These are phyloP conservation scores for Neomonachus schauinslandi DNA, from an alignment of 2,113 vertebrate genomes.

Conservation along the genomic window DNA sequence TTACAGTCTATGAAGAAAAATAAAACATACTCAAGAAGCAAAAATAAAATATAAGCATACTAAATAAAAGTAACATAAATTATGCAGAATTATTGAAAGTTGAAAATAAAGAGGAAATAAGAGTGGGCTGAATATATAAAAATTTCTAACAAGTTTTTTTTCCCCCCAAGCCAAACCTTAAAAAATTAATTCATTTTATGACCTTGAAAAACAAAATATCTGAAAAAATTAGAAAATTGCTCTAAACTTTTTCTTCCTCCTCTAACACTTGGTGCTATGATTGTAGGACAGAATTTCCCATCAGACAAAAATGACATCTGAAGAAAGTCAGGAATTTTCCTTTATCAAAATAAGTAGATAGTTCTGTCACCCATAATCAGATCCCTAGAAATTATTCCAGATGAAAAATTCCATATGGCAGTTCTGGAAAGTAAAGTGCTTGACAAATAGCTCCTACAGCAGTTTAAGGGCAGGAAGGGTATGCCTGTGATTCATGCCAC, in stretches of 20 bases:
- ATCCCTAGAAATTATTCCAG: slow-evolving; percentile 30
- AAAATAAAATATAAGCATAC: not conserved
- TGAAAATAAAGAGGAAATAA: not conserved
- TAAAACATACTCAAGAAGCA: not conserved
- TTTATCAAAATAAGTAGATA: slow-evolving; percentile 52
- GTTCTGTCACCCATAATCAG: not conserved
- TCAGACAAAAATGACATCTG: not conserved
- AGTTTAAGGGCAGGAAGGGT: not conserved
- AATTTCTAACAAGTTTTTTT: not conserved
- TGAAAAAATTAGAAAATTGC: slow-evolving; percentile 32
- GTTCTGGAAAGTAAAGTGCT: not conserved
- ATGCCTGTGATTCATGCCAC: not conserved
- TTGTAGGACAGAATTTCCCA: slow-evolving; percentile 35
- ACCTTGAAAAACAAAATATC: not conserved
- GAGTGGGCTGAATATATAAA: not conserved
- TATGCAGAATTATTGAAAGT: not conserved
- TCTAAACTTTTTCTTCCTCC: not conserved
- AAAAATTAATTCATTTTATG: slow-evolving; percentile 36
- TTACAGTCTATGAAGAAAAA: not conserved
- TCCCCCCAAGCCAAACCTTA: not conserved
- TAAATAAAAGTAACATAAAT: not conserved
- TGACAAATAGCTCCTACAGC: not conserved
- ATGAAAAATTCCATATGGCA: slow-evolving; percentile 28
- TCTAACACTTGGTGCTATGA: not conserved
- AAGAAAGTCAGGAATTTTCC: not conserved